Conservation (phyloP, 2,797 vertebrate genomes). For the Adrianichthys oophorus region DNA sequence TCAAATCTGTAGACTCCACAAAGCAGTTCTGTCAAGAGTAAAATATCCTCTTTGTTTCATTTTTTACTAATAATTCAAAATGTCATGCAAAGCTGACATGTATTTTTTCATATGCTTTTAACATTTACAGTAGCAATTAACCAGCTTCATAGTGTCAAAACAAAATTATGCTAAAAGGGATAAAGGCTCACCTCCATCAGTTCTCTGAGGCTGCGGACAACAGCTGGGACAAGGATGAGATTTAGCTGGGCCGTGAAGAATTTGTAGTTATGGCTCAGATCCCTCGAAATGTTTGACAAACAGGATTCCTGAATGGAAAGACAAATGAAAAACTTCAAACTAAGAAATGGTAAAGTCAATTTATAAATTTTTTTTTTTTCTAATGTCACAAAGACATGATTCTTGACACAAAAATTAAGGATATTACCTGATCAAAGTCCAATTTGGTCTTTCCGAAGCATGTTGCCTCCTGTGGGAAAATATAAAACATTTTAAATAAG, state of each 20-base stretch:
- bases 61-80: too few relatives aligned
- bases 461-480: conserved; percentile 36
- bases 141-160: not conserved
- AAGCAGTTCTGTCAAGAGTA: conserved; percentile 69
- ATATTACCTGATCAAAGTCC: conserved; percentile 63
- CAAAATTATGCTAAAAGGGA: not conserved
- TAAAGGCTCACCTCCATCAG: conserved; percentile 63
- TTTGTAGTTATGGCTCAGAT: conserved; percentile 65
- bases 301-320: conserved; percentile 59
- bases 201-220: conserved; percentile 55
- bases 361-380: not conserved
- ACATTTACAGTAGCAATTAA: not conserved
- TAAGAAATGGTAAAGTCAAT: not conserved
- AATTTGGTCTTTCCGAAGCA: conserved; percentile 45
- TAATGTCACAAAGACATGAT: not conserved
- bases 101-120: too few relatives aligned
- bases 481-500: not conserved
- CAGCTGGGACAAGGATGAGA: conserved; percentile 21
- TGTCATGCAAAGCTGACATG: too few relatives aligned
- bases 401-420: not conserved
- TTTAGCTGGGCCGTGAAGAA: conserved; percentile 47
- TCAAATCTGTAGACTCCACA: conserved; percentile 1
- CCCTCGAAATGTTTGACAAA: conserved; percentile 59
- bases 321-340: not conserved
- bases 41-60: not conserved